Percentiles rank a stretch among this genome's conserved stretches.
phyloP scores from a whole-genome alignment of 2,888 invertebrate genomes.

The Dichetophora obliterata region DNA sequence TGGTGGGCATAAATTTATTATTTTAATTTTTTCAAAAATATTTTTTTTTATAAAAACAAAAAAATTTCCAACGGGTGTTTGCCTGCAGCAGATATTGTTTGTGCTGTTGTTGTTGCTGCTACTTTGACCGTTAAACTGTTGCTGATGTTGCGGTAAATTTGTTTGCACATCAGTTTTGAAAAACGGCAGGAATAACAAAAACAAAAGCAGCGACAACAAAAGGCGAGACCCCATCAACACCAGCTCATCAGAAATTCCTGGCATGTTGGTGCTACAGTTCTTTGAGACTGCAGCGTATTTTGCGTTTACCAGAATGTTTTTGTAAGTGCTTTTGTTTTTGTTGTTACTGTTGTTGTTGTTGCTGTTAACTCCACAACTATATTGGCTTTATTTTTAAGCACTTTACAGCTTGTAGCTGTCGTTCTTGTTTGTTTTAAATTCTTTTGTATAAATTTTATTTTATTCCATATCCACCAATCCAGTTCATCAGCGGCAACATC shows the following conservation, averaged over 20 bases:
- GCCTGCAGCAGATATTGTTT: slow-evolving; percentile 4
- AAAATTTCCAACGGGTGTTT: not conserved
- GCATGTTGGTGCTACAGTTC: slow-evolving; percentile 9
- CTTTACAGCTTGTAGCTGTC: too few species aligned
- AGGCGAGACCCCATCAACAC: not conserved
- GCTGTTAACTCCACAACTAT: not conserved
- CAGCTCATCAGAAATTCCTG: not conserved
- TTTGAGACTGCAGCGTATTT: not conserved
- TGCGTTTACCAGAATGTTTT: not conserved
- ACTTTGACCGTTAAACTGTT: slow-evolving; percentile 57
- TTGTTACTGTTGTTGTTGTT: not conserved
- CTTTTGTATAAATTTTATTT: not conserved
- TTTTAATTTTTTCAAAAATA: not conserved
- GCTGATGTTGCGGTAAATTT: slow-evolving; percentile 34
- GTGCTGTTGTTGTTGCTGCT: slow-evolving; percentile 39
- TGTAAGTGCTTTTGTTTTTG: not conserved
- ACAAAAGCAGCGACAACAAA: not conserved
- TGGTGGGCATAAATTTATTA: slow-evolving; percentile 10
- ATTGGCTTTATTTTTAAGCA: slow-evolving; percentile 17
- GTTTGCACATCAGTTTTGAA: slow-evolving; percentile 30
- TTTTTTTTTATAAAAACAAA: slow-evolving; percentile 1
- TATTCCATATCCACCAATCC: too few species aligned
- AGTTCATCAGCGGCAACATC: not conserved
- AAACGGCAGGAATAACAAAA: not conserved
- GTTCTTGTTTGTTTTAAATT: not conserved